Evolutionary conservation across 2,888 invertebrate genomes (phyloP).

Genomic region (Ischnura elegans): DNA sequence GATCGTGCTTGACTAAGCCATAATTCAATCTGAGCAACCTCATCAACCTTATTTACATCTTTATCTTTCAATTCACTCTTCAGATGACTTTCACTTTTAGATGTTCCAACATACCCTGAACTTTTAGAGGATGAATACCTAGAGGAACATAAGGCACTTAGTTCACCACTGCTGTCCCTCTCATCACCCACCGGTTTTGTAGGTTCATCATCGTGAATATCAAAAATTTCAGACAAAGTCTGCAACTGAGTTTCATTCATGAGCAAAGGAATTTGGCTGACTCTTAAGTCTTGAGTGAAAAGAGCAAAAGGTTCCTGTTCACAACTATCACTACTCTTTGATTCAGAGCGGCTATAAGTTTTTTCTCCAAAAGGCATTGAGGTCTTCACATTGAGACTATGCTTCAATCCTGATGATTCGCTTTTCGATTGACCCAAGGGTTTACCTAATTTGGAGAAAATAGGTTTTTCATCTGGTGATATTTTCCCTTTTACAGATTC

Average conservation of each 20-base stretch:
- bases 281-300: slow-evolving; percentile 47
- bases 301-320: slow-evolving; percentile 17
- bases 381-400: not conserved
- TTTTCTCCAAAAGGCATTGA: not conserved
- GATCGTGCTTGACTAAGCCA: slow-evolving; percentile 53
- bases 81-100: slow-evolving; percentile 1
- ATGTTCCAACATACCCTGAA: not conserved
- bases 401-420: not conserved
- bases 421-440: slow-evolving; percentile 2
- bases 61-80: slow-evolving; percentile 44
- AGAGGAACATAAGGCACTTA: slow-evolving; percentile 44
- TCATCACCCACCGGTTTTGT: slow-evolving; percentile 28
- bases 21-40: slow-evolving; percentile 55
- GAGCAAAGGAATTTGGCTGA: slow-evolving; percentile 50
- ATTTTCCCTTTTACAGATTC: not conserved
- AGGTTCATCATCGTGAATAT: slow-evolving; percentile 55
- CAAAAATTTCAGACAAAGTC: slow-evolving; percentile 57
- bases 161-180: slow-evolving; percentile 36
- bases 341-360: not conserved
- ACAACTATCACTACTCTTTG: slow-evolving; percentile 25
- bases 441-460: not conserved
- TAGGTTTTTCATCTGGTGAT: not conserved
- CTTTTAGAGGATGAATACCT: not conserved
- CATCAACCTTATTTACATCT: slow-evolving; percentile 53
- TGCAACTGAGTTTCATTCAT: slow-evolving; percentile 53